Conservation (phyloP, 2,113 vertebrate species). For the Campylorhamphus procurvoides region DNA sequence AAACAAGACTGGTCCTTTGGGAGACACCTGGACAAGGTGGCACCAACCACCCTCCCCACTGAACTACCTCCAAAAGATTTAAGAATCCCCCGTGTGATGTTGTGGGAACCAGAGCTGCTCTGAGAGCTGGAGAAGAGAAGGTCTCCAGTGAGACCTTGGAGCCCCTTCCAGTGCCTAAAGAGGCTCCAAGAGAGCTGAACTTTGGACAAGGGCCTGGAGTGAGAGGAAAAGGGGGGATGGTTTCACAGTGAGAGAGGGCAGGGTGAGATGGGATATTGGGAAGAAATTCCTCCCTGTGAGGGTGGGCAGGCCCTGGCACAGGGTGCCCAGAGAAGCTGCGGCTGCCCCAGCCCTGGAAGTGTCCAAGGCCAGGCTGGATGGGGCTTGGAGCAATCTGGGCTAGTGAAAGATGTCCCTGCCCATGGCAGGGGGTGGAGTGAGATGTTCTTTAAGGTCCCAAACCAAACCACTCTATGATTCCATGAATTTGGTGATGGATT, state of each 20-base stretch:
- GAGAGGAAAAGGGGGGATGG: not conserved
- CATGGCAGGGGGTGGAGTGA: not conserved
- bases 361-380: not conserved
- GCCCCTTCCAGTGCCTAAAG: not conserved
- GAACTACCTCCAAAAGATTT: not conserved
- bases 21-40: not conserved
- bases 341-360: not conserved
- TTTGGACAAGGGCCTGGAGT: not conserved
- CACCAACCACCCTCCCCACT: rapidly evolving
- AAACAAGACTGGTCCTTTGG: not conserved
- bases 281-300: not conserved
- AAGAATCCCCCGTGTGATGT: rapidly evolving
- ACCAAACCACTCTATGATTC: not conserved
- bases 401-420: not conserved
- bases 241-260: not conserved
- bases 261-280: not conserved
- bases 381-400: not conserved
- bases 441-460: not conserved
- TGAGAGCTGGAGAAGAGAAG: not conserved
- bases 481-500: not conserved
- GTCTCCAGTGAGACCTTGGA: not conserved
- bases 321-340: not conserved
- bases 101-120: not conserved
- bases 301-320: not conserved
- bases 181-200: not conserved